Conservation (phyloP, 2,797 vertebrate genomes). For the Anguilla anguilla region DNA sequence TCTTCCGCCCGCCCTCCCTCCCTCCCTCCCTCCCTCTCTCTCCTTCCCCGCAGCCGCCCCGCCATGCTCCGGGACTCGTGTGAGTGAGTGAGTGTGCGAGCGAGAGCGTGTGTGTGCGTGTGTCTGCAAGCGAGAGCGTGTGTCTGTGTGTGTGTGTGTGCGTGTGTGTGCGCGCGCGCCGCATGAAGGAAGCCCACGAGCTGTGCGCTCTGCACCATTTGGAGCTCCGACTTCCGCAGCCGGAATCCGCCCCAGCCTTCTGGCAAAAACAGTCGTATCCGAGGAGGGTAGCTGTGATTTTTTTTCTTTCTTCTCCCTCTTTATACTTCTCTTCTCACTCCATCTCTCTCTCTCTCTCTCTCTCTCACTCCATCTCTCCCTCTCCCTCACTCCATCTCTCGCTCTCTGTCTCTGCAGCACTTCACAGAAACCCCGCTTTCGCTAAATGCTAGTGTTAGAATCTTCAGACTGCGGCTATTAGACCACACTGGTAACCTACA, state of each 20-base stretch:
- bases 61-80: slow-evolving; percentile 64
- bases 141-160: slow-evolving; percentile 18
- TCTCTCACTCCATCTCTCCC: neutral
- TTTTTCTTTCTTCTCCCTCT: neutral
- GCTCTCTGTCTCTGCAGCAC: neutral
- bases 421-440: slow-evolving; percentile 14
- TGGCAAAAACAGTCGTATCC: slow-evolving; percentile 39
- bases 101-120: slow-evolving; percentile 3
- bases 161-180: slow-evolving; percentile 29
- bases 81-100: neutral
- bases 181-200: slow-evolving; percentile 63
- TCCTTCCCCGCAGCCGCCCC: slow-evolving; percentile 70
- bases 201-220: slow-evolving; percentile 54
- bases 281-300: neutral
- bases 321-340: neutral
- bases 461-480: neutral
- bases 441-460: neutral
- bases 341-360: neutral
- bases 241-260: slow-evolving; percentile 44
- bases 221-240: slow-evolving; percentile 51
- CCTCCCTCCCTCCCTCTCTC: slow-evolving; percentile 21
- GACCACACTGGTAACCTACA: slow-evolving; percentile 14
- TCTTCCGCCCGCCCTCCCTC: slow-evolving; percentile 57
- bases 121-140: slow-evolving; percentile 25
- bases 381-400: neutral